A percentile compares a stretch with the other conserved stretches of the same genome.
Evolutionary conservation across 2,797 vertebrate species (phyloP).

Genomic region (Austrolebias charrua): DNA sequence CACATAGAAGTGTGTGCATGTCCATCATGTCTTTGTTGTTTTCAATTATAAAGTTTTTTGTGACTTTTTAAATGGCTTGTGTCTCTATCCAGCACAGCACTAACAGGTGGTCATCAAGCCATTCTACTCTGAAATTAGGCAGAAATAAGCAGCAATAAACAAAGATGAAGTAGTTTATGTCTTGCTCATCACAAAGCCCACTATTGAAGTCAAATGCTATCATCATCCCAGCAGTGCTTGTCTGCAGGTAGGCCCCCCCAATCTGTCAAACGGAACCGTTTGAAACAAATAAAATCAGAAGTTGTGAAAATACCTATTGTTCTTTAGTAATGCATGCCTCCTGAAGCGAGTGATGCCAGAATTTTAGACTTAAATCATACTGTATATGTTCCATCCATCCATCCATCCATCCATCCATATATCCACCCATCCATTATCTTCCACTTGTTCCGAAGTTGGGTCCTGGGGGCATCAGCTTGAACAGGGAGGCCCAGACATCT

Average conservation of each 20-base stretch:
- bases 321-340: no score
- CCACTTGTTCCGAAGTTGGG: no score
- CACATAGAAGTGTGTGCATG: constrained; percentile 17
- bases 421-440: no score
- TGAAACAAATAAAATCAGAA: constrained; percentile 58
- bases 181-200: constrained; percentile 42
- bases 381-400: no score
- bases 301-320: constrained; percentile 18
- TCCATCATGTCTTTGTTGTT: constrained; percentile 35
- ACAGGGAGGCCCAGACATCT: no score
- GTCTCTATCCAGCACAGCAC: constrained; percentile 54
- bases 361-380: no score
- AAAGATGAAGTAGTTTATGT: constrained; percentile 63
- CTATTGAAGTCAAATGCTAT: constrained; percentile 45
- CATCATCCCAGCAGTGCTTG: constrained; percentile 35
- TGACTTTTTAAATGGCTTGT: constrained; percentile 25
- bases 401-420: no score
- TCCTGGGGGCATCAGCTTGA: no score
- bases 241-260: constrained; percentile 39
- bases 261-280: constrained; percentile 43
- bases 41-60: constrained; percentile 22
- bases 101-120: constrained; percentile 56
- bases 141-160: constrained; percentile 67
- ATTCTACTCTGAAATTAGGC: constrained; percentile 62
- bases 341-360: no score